Evolutionary conservation across 1,140 invertebrate species (phyloP).

Genomic region (Palaemon carinicauda): DNA sequence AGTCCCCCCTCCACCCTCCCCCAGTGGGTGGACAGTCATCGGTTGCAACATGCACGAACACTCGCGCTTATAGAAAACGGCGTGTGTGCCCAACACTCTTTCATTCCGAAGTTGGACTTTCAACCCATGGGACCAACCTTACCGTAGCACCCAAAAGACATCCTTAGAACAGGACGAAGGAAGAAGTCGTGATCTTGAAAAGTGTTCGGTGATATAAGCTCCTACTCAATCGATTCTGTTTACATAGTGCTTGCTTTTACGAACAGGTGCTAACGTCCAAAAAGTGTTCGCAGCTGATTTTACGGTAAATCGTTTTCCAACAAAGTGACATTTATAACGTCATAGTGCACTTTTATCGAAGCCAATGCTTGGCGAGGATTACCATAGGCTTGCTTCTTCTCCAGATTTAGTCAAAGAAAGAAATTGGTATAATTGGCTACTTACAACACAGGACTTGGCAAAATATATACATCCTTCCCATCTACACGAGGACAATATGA

Average conservation of each 20-base stretch:
- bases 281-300: not conserved
- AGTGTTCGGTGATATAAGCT: no score
- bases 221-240: no score
- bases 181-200: no score
- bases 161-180: no score
- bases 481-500: constrained; percentile 10
- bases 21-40: not conserved
- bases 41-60: not conserved
- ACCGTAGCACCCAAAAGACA: not conserved
- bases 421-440: constrained; percentile 24
- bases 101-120: constrained; percentile 12
- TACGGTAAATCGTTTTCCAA: not conserved
- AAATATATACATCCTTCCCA: constrained; percentile 9
- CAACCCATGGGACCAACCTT: not conserved
- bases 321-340: not conserved
- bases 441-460: not conserved
- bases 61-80: constrained; percentile 36
- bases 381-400: not conserved
- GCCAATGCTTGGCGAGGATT: constrained; percentile 24
- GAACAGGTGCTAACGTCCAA: not conserved
- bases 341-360: not conserved
- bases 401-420: constrained; percentile 13
- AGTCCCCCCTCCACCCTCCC: not conserved
- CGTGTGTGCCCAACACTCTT: constrained; percentile 10
- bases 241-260: no score